Evolutionary conservation across 2,113 vertebrate species (phyloP), one percentile per base, ranked within the genome.

Genomic region (Andinoacara biseriatus): DNA sequence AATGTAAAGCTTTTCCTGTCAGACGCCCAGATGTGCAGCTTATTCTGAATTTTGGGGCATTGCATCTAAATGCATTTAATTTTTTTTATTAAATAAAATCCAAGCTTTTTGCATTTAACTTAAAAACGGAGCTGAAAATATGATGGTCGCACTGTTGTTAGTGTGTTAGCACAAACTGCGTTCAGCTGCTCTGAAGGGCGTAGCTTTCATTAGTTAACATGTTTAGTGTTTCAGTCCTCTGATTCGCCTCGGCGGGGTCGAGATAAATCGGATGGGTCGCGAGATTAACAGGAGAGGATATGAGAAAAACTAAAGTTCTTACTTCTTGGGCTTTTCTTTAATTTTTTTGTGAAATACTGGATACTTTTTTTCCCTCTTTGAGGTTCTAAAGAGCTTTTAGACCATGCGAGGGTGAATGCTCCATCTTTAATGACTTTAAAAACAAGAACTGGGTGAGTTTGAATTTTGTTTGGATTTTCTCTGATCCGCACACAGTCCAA

Each of bases 151-250:
- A 26, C 63, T 67, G 24, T 67, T 67, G 24, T 67, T 1, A 1
- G 15, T 4, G 26, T 26, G 26, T 26, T 43, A 2, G 10, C 11
- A 43, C 40, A 0, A 15, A 26, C 63, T 67, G 22, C 0, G 46
- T 2, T 69, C 5, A 69, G 40, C 63, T 49, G 63, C 40, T 18
- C 22, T 6, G 63, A 43, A 69, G 63, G 5, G 5, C 10, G 0
- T 1, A 13, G 2, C 13, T 58, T 58, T 58, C 57, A 24, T 14
- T 58, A 58, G 22, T 58, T 26, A 26, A 58, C 57, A 26, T 58
- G 22, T 72, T 72, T 2, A 17, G 65, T 52, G 2, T 13, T 72
- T 31, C 26, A 31, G 65, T 72, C 65, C 17, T 49, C 65, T 20
- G 43, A 72, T 52, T 72, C 17, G 17, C 65, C 24, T 72, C 65